These are phyloP conservation scores for Pomacea maculata DNA, from an alignment of 1,140 invertebrate species.

Conservation along the genomic window DNA sequence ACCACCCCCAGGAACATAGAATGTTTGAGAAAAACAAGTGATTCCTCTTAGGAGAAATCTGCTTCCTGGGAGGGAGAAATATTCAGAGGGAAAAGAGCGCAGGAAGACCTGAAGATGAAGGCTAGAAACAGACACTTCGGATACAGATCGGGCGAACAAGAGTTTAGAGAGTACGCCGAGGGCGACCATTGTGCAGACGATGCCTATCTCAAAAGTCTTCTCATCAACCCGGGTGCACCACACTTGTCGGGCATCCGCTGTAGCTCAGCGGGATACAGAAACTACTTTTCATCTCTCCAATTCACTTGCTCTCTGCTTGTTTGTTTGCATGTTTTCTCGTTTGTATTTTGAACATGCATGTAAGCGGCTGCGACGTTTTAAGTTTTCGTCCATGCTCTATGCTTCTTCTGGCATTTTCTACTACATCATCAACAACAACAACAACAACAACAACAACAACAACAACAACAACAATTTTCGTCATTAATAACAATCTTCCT, in stretches of 20 bases:
- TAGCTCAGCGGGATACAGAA: not conserved
- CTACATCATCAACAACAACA: no score
- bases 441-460: no score
- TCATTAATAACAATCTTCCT: no score
- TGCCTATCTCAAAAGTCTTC: not conserved
- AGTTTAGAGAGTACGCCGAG: not conserved
- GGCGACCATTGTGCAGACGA: not conserved
- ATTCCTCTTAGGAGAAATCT: not conserved
- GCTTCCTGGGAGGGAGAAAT: not conserved
- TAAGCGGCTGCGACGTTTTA: no score
- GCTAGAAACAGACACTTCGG: not conserved
- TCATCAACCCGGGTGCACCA: not conserved
- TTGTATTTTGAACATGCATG: not conserved
- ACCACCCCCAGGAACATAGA: not conserved
- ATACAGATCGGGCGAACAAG: not conserved
- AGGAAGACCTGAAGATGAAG: not conserved
- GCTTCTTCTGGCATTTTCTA: no score
- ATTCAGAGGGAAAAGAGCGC: not conserved
- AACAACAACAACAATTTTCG: no score
- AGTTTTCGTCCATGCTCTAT: no score
- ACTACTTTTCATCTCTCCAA: not conserved
- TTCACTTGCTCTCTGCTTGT: not conserved
- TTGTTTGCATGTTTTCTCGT: not conserved
- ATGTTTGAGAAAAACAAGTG: not conserved
- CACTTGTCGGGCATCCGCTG: not conserved